Evolutionary conservation across 2,888 invertebrate species (phyloP).

Genomic region (Koerneria pararmatus): DNA sequence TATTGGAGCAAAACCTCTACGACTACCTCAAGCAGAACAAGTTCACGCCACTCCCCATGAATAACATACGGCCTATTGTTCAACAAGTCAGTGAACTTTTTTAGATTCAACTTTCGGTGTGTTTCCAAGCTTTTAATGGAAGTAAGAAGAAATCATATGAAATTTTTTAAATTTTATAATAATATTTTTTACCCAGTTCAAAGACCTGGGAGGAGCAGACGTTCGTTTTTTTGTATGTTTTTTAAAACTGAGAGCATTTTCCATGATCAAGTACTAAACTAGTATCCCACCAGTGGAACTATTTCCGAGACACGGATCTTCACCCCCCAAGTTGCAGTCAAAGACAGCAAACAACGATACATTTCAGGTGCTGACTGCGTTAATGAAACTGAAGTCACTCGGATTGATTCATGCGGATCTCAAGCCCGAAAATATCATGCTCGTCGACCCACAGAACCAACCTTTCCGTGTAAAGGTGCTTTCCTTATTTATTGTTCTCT

Average conservation of each 20-base stretch:
- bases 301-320: background rate
- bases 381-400: constrained; percentile 81
- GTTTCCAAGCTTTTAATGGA: no score
- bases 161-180: no score
- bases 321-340: background rate
- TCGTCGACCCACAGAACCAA: constrained; percentile 94
- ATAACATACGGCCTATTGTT: constrained; percentile 95
- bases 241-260: no score
- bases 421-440: constrained; percentile 99
- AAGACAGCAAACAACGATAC: background rate
- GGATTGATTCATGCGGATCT: constrained; percentile 98
- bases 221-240: no score
- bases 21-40: constrained; percentile 99
- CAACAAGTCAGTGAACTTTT: constrained; percentile 83
- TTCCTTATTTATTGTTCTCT: background rate
- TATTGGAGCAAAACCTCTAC: constrained; percentile 99
- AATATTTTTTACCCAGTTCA: no score
- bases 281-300: no score
- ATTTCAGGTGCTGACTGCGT: constrained; percentile 72
- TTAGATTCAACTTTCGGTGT: no score
- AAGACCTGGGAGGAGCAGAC: no score
- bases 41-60: constrained; percentile 94
- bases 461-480: constrained; percentile 88
- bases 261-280: no score
- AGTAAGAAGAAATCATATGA: no score